Percentiles rank a stretch among this genome's conserved stretches.
These are phyloP conservation scores for Drosophila sulfurigaster DNA, from an alignment of 1,140 invertebrate species.

Conservation along the genomic window DNA sequence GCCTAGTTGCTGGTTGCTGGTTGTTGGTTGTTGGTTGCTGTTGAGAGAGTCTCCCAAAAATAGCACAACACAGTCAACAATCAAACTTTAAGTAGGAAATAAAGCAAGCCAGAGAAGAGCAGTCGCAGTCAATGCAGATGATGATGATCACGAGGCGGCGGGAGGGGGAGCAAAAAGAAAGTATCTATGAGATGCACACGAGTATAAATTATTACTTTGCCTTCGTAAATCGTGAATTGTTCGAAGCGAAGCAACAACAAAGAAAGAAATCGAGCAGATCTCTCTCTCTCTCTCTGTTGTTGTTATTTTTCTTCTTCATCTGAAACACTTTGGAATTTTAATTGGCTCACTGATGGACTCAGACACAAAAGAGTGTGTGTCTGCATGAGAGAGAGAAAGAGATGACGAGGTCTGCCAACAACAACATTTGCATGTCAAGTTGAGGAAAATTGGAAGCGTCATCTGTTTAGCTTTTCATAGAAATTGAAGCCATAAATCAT, in stretches of 20 bases:
- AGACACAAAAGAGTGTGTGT: too few species aligned
- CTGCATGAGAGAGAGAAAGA: background rate
- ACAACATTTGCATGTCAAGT: conserved; percentile 32
- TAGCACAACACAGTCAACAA: conserved; percentile 53
- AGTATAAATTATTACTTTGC: conserved; percentile 69
- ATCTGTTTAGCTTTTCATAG: conserved; percentile 41
- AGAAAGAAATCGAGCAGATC: too few species aligned
- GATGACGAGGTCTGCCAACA: background rate
- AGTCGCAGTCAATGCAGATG: background rate
- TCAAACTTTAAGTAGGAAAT: conserved; percentile 70
- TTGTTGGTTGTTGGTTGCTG: conserved; percentile 13
- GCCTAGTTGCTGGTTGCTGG: background rate
- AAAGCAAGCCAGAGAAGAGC: conserved; percentile 41
- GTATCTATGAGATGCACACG: conserved; percentile 52
- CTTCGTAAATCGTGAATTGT: conserved; percentile 37
- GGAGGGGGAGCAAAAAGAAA: conserved; percentile 40
- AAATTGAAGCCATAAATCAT: conserved; percentile 46
- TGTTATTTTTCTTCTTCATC: conserved; percentile 2
- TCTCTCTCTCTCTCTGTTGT: background rate
- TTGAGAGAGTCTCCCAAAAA: conserved; percentile 55
- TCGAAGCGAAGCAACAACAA: background rate
- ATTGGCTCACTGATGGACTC: conserved; percentile 47
- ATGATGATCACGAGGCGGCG: background rate
- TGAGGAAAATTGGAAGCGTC: conserved; percentile 22
- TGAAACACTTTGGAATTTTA: conserved; percentile 68